A percentile compares a stretch with the other conserved stretches of the same genome.
Conservation (phyloP, 2,113 vertebrate species). For the Prolemur simus region DNA sequence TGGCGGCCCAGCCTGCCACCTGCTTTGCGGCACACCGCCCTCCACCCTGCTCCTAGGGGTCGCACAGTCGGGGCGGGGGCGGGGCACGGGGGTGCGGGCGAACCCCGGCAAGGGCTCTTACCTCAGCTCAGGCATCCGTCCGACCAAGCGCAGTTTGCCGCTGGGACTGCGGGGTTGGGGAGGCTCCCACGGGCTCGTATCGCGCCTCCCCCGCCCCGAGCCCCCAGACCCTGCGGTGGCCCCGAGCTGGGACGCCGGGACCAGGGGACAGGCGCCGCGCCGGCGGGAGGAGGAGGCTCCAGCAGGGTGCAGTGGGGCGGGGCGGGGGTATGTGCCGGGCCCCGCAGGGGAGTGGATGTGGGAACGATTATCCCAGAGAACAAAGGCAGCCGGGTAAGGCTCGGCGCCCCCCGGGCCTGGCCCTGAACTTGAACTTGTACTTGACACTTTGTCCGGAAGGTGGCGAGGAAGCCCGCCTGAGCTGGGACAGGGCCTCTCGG, state of each 20-base stretch:
- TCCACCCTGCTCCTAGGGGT: neutral
- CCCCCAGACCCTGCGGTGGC: slow-evolving; percentile 45
- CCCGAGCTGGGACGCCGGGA: slow-evolving; percentile 38
- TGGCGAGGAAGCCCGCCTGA: slow-evolving; percentile 65
- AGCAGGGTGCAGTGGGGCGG: slow-evolving; percentile 46
- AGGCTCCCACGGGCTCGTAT: slow-evolving; percentile 76
- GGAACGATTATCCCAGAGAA: slow-evolving; percentile 85
- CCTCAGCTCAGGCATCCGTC: slow-evolving; percentile 47
- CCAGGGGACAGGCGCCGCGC: slow-evolving; percentile 52
- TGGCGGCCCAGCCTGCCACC: neutral
- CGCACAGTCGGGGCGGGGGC: neutral
- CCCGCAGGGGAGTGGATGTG: slow-evolving; percentile 74
- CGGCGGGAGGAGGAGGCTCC: slow-evolving; percentile 53
- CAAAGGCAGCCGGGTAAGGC: slow-evolving; percentile 84
- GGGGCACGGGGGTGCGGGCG: neutral
- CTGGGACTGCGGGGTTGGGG: slow-evolving; percentile 69
- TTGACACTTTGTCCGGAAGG: slow-evolving; percentile 83
- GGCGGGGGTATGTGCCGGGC: slow-evolving; percentile 77
- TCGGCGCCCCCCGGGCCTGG: slow-evolving; percentile 77
- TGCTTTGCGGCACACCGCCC: neutral
- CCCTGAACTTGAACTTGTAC: slow-evolving; percentile 88
- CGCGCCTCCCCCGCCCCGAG: slow-evolving; percentile 17
- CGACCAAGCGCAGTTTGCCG: slow-evolving; percentile 29
- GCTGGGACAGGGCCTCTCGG: neutral
- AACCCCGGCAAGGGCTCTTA: slow-evolving; percentile 55